Conservation (phyloP, 2,113 vertebrate species). For the Ageneiosus marmoratus region DNA sequence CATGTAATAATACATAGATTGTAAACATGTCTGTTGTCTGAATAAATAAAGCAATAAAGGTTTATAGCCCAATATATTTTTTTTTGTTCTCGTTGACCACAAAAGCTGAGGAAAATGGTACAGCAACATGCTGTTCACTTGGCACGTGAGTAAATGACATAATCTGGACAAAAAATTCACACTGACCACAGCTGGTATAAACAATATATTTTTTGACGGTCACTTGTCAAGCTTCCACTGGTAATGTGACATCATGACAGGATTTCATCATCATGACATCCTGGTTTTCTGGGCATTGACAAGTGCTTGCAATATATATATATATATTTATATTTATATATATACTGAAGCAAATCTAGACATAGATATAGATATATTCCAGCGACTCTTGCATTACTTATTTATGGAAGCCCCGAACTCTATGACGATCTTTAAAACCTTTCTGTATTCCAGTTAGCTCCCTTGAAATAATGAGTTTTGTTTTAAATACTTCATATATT, state of each 20-base stretch:
- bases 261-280: slow-evolving; percentile 45
- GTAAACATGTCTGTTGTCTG: neutral
- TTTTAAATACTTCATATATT: slow-evolving; percentile 85
- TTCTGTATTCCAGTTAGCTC: slow-evolving; percentile 49
- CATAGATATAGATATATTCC: slow-evolving; percentile 67
- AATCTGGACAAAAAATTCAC: slow-evolving; percentile 44
- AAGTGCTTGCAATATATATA: slow-evolving; percentile 67
- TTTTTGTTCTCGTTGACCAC: slow-evolving; percentile 18
- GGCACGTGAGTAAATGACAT: slow-evolving; percentile 60
- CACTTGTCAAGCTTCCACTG: slow-evolving; percentile 57
- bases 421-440: slow-evolving; percentile 40
- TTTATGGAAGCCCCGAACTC: slow-evolving; percentile 70
- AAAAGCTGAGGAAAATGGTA: slow-evolving; percentile 28
- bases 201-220: slow-evolving; percentile 48
- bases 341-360: slow-evolving; percentile 68
- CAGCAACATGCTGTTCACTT: slow-evolving; percentile 59
- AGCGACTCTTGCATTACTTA: slow-evolving; percentile 59
- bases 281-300: slow-evolving; percentile 58
- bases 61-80: slow-evolving; percentile 10
- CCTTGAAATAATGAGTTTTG: slow-evolving; percentile 54
- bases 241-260: slow-evolving; percentile 51
- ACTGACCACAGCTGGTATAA: slow-evolving; percentile 59
- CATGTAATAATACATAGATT: slow-evolving; percentile 1
- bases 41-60: slow-evolving; percentile 32
- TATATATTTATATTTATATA: slow-evolving; percentile 63